phyloP scores from a whole-genome alignment of 1,140 invertebrate genomes.

The Lanistes nyassanus region DNA sequence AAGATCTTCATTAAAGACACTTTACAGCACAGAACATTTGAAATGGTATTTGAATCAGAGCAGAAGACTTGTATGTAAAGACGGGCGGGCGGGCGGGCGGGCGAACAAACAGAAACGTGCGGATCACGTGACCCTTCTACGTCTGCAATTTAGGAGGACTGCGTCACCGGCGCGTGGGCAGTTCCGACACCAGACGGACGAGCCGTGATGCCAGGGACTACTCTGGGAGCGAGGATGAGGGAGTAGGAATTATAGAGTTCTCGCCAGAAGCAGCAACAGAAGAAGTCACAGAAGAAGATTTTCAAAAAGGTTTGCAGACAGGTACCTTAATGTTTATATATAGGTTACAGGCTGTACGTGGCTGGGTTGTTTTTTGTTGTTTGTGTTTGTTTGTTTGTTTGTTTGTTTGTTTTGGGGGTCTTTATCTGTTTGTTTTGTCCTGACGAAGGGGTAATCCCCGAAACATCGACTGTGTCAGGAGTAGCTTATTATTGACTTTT shows the following conservation, averaged over 20 bases:
- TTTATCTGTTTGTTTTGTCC: too few relatives aligned
- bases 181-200: constrained; percentile 13
- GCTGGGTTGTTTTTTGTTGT: not conserved
- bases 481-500: not conserved
- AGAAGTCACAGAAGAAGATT: constrained; percentile 43
- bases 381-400: too few relatives aligned
- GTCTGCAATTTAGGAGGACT: constrained; percentile 2
- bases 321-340: not conserved
- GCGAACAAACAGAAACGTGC: too few relatives aligned
- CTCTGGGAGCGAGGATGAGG: constrained; percentile 45
- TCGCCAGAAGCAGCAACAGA: constrained; percentile 49
- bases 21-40: too few relatives aligned
- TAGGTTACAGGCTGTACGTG: not conserved
- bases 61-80: too few relatives aligned
- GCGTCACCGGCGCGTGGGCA: constrained; percentile 22
- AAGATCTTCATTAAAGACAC: too few relatives aligned
- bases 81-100: too few relatives aligned
- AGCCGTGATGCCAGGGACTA: constrained; percentile 24
- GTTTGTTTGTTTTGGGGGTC: too few relatives aligned
- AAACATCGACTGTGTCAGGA: not conserved
- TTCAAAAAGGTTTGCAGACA: constrained; percentile 3
- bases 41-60: too few relatives aligned
- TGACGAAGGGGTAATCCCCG: too few relatives aligned
- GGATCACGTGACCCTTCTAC: too few relatives aligned
- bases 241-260: constrained; percentile 52